phyloP scores from a whole-genome alignment of 64 coral and sea anemone species.

The Porites lutea region DNA sequence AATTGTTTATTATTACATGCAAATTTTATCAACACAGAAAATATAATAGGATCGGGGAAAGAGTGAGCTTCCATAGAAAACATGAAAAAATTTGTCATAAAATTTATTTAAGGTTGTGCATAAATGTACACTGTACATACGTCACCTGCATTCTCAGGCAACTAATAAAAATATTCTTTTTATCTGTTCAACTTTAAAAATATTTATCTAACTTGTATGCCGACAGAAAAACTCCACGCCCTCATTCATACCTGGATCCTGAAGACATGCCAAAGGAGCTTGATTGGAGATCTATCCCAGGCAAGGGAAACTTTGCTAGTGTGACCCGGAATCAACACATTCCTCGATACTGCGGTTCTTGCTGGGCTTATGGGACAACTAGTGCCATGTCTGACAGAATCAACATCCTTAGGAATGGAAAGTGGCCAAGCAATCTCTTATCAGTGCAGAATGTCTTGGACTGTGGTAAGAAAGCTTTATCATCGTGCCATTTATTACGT shows the following conservation, averaged over 20 bases:
- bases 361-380: conserved; percentile 95
- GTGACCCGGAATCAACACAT: conserved; percentile 96
- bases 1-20: no score
- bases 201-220: no score
- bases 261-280: conserved; percentile 61
- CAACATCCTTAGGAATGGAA: conserved; percentile 90
- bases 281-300: conserved; percentile 91
- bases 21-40: no score
- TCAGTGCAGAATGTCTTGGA: conserved; percentile 97
- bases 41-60: no score
- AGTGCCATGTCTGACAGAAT: conserved; percentile 98
- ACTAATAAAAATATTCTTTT: no score
- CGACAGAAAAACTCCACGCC: conserved; percentile 74
- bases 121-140: no score
- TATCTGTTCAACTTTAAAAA: no score
- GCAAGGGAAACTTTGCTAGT: conserved; percentile 88
- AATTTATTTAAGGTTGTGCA: no score
- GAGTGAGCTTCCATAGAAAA: no score
- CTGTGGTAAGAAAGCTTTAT: conserved; percentile 76
- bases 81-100: no score
- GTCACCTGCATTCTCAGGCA: no score
- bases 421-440: conserved; percentile 88
- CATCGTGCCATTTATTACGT: no score
- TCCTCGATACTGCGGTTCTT: conserved; percentile 98
- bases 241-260: conserved; percentile 85